A percentile compares a stretch with the other conserved stretches of the same genome.
phyloP scores from a whole-genome alignment of 2,888 invertebrate species.

The Chalcosyrphus nemorum region DNA sequence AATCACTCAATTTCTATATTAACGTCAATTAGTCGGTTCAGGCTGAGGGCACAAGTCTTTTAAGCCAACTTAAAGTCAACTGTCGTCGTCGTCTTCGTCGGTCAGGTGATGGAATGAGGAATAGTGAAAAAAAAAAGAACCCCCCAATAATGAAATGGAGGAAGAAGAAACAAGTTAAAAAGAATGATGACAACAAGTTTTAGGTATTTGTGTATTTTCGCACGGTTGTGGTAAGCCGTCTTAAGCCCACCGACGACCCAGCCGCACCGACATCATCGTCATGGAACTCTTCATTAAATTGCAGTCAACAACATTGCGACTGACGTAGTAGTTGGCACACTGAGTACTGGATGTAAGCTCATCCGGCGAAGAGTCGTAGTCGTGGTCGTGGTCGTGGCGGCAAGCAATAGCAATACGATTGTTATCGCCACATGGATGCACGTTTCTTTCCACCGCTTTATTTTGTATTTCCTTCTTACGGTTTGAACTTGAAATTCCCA shows the following conservation, averaged over 20 bases:
- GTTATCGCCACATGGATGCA: slow-evolving; percentile 59
- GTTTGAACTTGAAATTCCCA: slow-evolving; percentile 69
- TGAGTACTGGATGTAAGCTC: slow-evolving; percentile 47
- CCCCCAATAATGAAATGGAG: not conserved
- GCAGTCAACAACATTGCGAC: slow-evolving; percentile 6
- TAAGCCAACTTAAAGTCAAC: slow-evolving; percentile 37
- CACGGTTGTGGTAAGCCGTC: slow-evolving; percentile 34
- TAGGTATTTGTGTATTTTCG: slow-evolving; percentile 32
- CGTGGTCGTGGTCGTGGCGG: too few species aligned
- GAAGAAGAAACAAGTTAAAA: not conserved
- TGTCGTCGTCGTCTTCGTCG: too few species aligned
- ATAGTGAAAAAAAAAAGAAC: not conserved
- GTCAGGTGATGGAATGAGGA: slow-evolving; percentile 18
- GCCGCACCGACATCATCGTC: not conserved
- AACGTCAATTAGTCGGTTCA: slow-evolving; percentile 66
- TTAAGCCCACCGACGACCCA: not conserved
- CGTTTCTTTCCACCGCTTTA: slow-evolving; percentile 33
- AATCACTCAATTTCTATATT: slow-evolving; percentile 68
- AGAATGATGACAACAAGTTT: slow-evolving; percentile 21
- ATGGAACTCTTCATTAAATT: slow-evolving; percentile 52
- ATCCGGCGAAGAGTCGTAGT: slow-evolving; percentile 54
- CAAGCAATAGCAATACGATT: slow-evolving; percentile 38
- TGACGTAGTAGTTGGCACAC: slow-evolving; percentile 26
- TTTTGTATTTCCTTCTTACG: slow-evolving; percentile 44
- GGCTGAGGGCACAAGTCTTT: slow-evolving; percentile 59